A percentile compares a stretch with the other conserved stretches of the same genome.
Evolutionary conservation across 2,888 invertebrate species (phyloP).

Genomic region (Odontocerum albicorne): DNA sequence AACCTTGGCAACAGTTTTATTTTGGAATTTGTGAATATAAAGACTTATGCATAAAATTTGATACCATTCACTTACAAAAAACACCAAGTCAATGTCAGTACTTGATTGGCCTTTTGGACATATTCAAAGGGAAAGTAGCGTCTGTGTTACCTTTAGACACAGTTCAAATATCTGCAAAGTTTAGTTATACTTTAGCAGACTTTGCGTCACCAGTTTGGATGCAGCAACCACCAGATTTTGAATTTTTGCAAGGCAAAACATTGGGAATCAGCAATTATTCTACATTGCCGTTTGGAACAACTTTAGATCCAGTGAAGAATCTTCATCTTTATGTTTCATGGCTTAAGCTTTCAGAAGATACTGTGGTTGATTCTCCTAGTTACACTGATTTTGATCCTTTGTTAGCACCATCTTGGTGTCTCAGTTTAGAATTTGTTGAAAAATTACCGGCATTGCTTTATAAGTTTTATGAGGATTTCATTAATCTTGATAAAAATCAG

Average conservation of each 20-base stretch:
- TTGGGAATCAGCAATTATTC: slow-evolving; percentile 55
- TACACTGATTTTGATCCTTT: slow-evolving; percentile 87
- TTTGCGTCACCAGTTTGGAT: slow-evolving; percentile 65
- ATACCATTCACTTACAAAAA: slow-evolving; percentile 83
- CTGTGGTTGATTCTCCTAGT: slow-evolving; percentile 83
- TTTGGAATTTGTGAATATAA: slow-evolving; percentile 79
- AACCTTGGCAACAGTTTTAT: slow-evolving; percentile 79
- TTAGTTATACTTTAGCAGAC: slow-evolving; percentile 70
- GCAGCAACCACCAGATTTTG: slow-evolving; percentile 59
- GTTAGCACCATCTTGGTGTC: slow-evolving; percentile 77
- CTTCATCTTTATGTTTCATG: slow-evolving; percentile 80
- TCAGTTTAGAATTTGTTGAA: slow-evolving; percentile 66
- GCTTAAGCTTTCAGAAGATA: slow-evolving; percentile 83
- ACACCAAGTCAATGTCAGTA: slow-evolving; percentile 81
- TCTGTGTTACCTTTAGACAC: slow-evolving; percentile 63
- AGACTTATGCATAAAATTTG: slow-evolving; percentile 79
- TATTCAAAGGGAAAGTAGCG: slow-evolving; percentile 90
- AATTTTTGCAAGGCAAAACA: slow-evolving; percentile 57
- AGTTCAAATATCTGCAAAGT: slow-evolving; percentile 71
- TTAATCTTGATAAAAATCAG: slow-evolving; percentile 63
- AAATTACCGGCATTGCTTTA: slow-evolving; percentile 75
- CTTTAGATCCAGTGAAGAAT: slow-evolving; percentile 78
- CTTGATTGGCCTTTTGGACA: slow-evolving; percentile 77
- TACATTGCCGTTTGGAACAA: slow-evolving; percentile 81
- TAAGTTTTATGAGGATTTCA: slow-evolving; percentile 72